These are phyloP conservation scores for Escarpia spicata DNA, from an alignment of 2,888 invertebrate species.

Conservation along the genomic window DNA sequence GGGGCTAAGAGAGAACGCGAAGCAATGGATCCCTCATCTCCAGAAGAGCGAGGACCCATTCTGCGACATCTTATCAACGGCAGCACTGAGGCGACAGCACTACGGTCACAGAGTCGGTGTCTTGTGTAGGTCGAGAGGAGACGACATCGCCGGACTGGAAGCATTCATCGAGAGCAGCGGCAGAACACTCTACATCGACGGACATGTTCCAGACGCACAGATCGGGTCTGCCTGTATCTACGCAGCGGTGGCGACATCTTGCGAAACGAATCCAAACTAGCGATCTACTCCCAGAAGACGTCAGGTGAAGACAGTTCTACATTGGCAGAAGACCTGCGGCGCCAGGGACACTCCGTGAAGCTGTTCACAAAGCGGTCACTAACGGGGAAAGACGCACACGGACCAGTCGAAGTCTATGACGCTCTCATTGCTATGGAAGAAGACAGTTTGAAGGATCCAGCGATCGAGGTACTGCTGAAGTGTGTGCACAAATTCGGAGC, in stretches of 20 bases:
- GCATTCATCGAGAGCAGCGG: not conserved
- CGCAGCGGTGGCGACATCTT: not conserved
- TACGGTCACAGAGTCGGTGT: not conserved
- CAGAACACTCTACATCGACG: not conserved
- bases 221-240: not conserved
- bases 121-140: not conserved
- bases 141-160: not conserved
- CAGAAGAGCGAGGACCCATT: not conserved
- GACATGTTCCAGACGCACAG: not conserved
- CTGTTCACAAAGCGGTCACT: not conserved
- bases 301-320: not conserved
- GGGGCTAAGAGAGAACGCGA: not conserved
- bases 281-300: not conserved
- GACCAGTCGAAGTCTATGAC: not conserved
- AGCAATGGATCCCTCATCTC: not conserved
- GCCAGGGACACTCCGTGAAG: not conserved
- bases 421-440: not conserved
- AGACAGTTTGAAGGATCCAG: not conserved
- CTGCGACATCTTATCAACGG: not conserved
- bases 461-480: not conserved
- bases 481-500: not conserved
- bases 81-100: not conserved
- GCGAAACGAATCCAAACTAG: not conserved
- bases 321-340: not conserved
- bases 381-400: not conserved